Evolutionary conservation across 1,140 invertebrate species (phyloP).

Genomic region (Schlechtendalia chinensis): DNA sequence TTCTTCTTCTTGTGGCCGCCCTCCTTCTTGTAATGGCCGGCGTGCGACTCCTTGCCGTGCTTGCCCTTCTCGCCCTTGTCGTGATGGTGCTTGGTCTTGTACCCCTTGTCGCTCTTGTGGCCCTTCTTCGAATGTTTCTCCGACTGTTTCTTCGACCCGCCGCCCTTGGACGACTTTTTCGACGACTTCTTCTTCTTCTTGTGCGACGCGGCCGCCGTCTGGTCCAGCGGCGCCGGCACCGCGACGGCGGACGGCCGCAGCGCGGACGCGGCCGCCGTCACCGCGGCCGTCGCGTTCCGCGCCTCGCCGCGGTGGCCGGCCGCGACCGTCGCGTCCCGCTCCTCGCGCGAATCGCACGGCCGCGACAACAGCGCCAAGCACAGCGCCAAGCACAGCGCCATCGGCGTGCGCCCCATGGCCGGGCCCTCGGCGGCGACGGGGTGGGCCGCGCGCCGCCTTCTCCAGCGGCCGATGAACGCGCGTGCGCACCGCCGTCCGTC

Average conservation of each 20-base stretch:
- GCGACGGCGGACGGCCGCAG: not conserved
- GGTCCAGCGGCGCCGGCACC: not conserved
- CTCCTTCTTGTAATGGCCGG: conserved; percentile 70
- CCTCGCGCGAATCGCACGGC: not conserved
- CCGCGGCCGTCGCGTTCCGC: not conserved
- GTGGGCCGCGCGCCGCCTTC: no score
- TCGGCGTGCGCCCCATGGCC: conserved; percentile 11
- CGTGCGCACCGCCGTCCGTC: not conserved
- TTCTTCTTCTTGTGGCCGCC: conserved; percentile 73
- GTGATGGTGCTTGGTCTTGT: conserved; percentile 67
- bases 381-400: conserved; percentile 2
- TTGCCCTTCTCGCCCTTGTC: conserved; percentile 70
- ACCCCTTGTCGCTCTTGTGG: conserved; percentile 68
- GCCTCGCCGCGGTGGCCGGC: not conserved
- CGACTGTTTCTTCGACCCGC: conserved; percentile 64
- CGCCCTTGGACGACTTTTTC: conserved; percentile 59
- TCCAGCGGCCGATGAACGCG: not conserved
- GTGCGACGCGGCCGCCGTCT: conserved; percentile 43
- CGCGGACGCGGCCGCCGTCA: not conserved
- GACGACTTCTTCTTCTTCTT: conserved; percentile 50
- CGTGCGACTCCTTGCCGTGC: conserved; percentile 69
- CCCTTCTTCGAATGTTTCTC: conserved; percentile 66
- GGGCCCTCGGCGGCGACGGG: no score
- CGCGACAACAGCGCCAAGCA: conserved; percentile 23
- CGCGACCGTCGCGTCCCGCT: not conserved